phyloP scores from a whole-genome alignment of 2,888 invertebrate species.

The Clunio marinus region DNA sequence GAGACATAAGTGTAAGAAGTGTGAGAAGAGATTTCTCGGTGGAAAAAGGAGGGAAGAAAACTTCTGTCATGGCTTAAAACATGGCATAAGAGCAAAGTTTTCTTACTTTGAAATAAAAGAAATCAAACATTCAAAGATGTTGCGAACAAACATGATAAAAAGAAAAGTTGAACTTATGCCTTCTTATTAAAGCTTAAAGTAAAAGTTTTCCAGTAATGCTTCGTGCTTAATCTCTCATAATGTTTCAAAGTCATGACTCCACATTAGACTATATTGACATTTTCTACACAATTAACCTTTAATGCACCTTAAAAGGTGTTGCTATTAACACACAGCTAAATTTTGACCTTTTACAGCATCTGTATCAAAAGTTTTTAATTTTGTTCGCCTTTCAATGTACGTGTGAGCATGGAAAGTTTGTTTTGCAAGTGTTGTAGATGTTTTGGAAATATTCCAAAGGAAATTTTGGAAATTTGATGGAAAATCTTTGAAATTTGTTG shows the following conservation, averaged over 20 bases:
- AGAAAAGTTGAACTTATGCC: not conserved
- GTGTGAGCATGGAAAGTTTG: not conserved
- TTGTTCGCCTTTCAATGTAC: not conserved
- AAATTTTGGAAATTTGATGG: not conserved
- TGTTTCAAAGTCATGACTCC: too few relatives aligned
- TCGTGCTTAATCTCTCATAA: not conserved
- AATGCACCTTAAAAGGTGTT: not conserved
- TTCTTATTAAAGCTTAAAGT: not conserved
- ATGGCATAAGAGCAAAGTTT: too few relatives aligned
- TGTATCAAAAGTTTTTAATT: too few relatives aligned
- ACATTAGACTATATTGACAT: not conserved
- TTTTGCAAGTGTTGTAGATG: not conserved
- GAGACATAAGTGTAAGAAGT: not conserved
- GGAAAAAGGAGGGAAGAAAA: too few relatives aligned
- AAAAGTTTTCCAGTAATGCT: not conserved
- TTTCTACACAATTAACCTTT: not conserved
- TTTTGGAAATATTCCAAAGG: not conserved
- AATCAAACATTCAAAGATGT: not conserved
- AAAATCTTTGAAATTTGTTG: too few relatives aligned
- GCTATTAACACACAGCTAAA: not conserved
- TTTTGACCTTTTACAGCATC: not conserved
- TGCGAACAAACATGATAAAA: not conserved
- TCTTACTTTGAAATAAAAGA: too few relatives aligned
- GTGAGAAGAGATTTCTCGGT: not conserved
- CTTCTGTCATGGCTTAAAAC: too few relatives aligned